phyloP scores from a whole-genome alignment of 2,113 vertebrate genomes.

The Microtus richardsoni region DNA sequence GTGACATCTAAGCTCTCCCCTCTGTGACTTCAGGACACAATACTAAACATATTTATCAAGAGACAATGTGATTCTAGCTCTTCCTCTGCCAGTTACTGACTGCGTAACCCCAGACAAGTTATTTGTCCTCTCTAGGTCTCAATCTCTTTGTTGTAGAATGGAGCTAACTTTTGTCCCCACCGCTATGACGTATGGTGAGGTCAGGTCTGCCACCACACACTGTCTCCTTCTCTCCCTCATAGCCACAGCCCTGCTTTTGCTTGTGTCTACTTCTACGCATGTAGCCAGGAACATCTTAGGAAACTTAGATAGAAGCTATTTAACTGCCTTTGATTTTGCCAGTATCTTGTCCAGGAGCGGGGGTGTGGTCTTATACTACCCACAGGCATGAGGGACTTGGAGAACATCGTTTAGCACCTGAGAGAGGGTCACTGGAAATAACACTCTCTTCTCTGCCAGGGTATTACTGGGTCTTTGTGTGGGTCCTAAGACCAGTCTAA shows the following conservation, averaged over 20 bases:
- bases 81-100: not conserved
- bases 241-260: not conserved
- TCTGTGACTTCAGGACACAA: not conserved
- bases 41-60: too few relatives aligned
- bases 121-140: not conserved
- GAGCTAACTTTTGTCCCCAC: not conserved
- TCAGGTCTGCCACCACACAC: not conserved
- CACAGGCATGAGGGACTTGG: not conserved
- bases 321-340: not conserved
- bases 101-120: not conserved
- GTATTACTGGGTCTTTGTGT: not conserved
- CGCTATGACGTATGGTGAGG: fast-evolving
- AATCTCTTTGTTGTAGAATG: not conserved
- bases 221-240: not conserved
- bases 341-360: not conserved
- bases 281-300: not conserved
- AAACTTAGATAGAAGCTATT: not conserved
- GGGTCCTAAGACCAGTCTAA: not conserved
- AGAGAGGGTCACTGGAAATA: not conserved
- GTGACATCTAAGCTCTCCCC: not conserved
- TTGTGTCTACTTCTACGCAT: fast-evolving
- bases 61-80: not conserved
- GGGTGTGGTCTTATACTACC: not conserved
- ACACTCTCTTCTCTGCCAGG: not conserved
- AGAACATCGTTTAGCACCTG: not conserved